These are phyloP conservation scores for Luperina nickerlii DNA, from an alignment of 2,888 invertebrate genomes.

Conservation along the genomic window DNA sequence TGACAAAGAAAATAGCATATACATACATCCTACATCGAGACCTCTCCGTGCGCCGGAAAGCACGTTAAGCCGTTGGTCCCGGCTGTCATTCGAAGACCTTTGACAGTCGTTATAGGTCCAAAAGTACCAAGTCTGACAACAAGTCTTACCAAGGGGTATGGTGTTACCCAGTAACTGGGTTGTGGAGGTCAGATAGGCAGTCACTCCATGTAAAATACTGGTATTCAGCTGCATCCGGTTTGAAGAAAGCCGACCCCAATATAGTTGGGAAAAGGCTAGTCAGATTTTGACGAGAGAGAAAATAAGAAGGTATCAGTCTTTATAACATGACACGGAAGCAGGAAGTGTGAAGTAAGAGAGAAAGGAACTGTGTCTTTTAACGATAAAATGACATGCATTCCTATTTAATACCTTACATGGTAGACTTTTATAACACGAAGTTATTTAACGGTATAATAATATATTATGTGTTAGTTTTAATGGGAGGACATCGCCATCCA, in stretches of 20 bases:
- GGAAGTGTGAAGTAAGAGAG: constrained; percentile 23
- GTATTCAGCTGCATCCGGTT: too few relatives aligned
- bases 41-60: neutral
- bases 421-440: neutral
- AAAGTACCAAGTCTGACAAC: neutral
- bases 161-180: too few relatives aligned
- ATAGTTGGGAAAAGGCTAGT: neutral
- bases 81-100: neutral
- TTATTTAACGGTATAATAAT: neutral
- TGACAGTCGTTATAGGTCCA: neutral
- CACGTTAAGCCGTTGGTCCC: neutral
- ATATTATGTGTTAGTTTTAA: neutral
- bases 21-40: too few relatives aligned
- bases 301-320: neutral
- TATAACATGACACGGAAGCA: neutral
- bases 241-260: neutral
- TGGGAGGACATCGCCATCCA: too few relatives aligned
- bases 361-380: constrained; percentile 31
- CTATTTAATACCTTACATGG: constrained; percentile 12
- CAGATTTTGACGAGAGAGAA: neutral
- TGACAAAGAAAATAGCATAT: neutral
- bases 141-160: too few relatives aligned
- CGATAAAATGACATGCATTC: constrained; percentile 1
- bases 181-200: too few relatives aligned
- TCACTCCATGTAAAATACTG: too few relatives aligned